phyloP scores from a whole-genome alignment of 2,113 vertebrate species.

The Haplochromis burtoni region DNA sequence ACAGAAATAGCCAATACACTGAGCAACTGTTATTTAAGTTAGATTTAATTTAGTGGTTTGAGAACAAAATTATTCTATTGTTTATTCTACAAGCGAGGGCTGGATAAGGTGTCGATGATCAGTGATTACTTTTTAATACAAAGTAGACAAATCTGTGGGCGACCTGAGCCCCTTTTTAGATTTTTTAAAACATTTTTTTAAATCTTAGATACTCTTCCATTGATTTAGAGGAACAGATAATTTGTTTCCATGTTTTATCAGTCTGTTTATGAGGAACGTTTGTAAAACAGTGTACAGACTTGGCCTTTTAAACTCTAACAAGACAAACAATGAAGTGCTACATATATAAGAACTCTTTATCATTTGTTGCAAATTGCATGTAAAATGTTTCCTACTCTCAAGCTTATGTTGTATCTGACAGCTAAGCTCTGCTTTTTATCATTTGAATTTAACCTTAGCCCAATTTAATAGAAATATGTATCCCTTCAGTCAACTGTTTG shows the following conservation, averaged over 20 bases:
- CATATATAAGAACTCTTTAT: neutral
- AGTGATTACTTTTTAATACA: neutral
- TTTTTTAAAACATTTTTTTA: neutral
- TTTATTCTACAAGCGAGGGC: neutral
- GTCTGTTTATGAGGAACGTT: neutral
- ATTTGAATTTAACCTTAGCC: neutral
- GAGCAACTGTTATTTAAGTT: neutral
- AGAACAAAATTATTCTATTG: neutral
- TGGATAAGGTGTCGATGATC: neutral
- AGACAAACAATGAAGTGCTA: neutral
- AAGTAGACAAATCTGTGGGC: neutral
- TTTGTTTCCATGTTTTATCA: neutral
- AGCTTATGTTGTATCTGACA: neutral
- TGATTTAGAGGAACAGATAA: neutral
- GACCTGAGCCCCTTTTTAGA: neutral
- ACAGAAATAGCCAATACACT: slow-evolving; percentile 12
- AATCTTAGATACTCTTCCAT: neutral
- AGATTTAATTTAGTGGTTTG: neutral
- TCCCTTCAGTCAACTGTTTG: neutral
- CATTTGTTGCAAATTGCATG: neutral
- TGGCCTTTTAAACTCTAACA: neutral
- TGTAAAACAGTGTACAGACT: rapidly evolving
- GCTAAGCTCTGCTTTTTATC: neutral
- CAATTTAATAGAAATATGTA: neutral
- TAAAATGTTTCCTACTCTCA: neutral